Evolutionary conservation across 2,888 invertebrate genomes (phyloP), one percentile per base, ranked within the genome.

Genomic region (Eurytoma adleriae): DNA sequence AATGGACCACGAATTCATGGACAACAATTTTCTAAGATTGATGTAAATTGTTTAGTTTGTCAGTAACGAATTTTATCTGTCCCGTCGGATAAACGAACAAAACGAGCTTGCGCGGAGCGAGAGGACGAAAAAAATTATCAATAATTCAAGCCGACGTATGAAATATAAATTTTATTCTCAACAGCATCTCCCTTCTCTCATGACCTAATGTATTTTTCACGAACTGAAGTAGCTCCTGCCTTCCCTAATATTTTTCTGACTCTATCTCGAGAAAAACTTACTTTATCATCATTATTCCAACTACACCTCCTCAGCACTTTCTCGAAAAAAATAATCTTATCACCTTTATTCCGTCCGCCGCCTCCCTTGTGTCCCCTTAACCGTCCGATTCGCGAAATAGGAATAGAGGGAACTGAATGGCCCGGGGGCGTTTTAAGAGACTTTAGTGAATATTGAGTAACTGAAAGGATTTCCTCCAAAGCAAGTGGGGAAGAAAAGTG

Each of bases 401-500:
- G 13, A 40, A n/a, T 40, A 20, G 18, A 20, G 50, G 59, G 13
- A 56, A 50, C 16, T 20, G 20, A 18, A 0, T 20, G 52, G 48
- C 52, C n/a, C 16, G 52, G 14, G 80, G 81, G 79, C 81, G 57
- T 79, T 83, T 81, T 79, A 82, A 79, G 79, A 79, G 79, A 79
- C 75, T 82, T 80, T 81, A 82, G 76, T 79, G 83, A 82, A 83
- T 83, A 83, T 74, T 74, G 74, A 79, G 74, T 74, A 79, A 74
- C 69, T 57, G 70, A 68, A 70, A 68, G 72, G 64, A 74, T 70
- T 79, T 68, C 30, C 62, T 62, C 54, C 20, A 16, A 18, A 40
- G 61, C 20, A 50, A 30, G 48, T 7, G 10, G 7, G 40, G 40
- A 40, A 40, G 40, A 40, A 71, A 61, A 71, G 71, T 48, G 50